A percentile compares a stretch with the other conserved stretches of the same genome.
phyloP scores from a whole-genome alignment of 1,140 invertebrate species.

The Rhopalosiphum padi region DNA sequence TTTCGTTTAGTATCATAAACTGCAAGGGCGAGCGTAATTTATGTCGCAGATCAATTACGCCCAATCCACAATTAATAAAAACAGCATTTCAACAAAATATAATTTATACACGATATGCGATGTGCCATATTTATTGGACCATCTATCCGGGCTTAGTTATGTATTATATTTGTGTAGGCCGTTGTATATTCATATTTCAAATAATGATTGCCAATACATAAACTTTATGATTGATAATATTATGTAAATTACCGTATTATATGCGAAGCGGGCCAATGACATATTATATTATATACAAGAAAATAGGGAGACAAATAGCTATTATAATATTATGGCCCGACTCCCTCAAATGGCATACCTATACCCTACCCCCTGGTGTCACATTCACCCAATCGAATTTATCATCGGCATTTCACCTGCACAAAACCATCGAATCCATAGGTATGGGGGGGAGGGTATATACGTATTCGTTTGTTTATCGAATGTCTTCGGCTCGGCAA shows the following conservation, averaged over 20 bases:
- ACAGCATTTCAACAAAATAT: constrained; percentile 16
- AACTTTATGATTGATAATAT: constrained; percentile 8
- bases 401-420: not conserved
- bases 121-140: not conserved
- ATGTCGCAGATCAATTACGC: not conserved
- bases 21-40: not conserved
- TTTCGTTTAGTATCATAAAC: not conserved
- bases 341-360: not conserved
- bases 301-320: constrained; percentile 6
- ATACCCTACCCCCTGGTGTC: not conserved
- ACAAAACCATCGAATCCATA: not conserved
- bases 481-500: not conserved
- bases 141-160: not conserved
- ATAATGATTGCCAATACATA: not conserved
- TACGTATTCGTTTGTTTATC: not conserved
- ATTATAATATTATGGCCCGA: not conserved
- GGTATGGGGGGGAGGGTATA: not conserved
- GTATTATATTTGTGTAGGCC: not conserved
- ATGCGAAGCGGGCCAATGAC: not conserved
- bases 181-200: constrained; percentile 5
- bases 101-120: not conserved
- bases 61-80: not conserved
- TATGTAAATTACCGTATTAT: constrained; percentile 9
- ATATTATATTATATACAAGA: not conserved
- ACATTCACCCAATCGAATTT: not conserved